Base-by-base conservation (phyloP, 2,113 vertebrate genomes). In the Otis tarda region DNA sequence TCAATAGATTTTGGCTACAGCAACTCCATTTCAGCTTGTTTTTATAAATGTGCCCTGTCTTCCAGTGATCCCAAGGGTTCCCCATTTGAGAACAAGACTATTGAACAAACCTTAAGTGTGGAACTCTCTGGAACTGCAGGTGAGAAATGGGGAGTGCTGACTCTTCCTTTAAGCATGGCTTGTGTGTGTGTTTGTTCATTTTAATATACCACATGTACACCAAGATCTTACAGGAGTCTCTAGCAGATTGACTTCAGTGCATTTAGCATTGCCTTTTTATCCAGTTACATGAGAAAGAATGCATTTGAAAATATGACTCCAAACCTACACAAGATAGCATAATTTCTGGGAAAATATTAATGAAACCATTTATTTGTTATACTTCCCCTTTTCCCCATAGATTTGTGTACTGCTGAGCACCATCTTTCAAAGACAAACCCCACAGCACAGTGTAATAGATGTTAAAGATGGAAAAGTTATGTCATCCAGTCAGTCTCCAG, bases 41-140 rank as follows among this genome's bases (percentile, higher is more conserved):
- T 98, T 98, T 98, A 98, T 98, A 98, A 98, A 98, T 98, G 98
- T 98, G 98, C 98, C 98, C 98, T 99, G 98, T 99, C 98, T 99
- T 99, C 96, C 99, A 99, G 99, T 99, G 99, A 99, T 98, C 98
- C 99, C 98, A 99, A 99, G 98, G 99, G 99, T 99, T 99, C 99
- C 98, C 99, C 99, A 98, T 99, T 99, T 99, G 99, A 99, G 98
- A 99, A 99, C 99, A 99, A 99, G 99, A 99, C 99, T 98, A 99
- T 99, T 99, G 99, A 99, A 98, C 98, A 99, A 98, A 99, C 99
- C 98, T 98, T 99, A 98, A 99, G 99, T 98, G 99, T 99, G 98
- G 99, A 99, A 99, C 99, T 99, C 98, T 99, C 99, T 99, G 99
- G 99, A 99, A 99, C 99, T 98, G 99, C 99, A 99, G 99, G 99